Evolutionary conservation across 2,797 vertebrate genomes (phyloP).

Genomic region (Etheostoma perlongum): DNA sequence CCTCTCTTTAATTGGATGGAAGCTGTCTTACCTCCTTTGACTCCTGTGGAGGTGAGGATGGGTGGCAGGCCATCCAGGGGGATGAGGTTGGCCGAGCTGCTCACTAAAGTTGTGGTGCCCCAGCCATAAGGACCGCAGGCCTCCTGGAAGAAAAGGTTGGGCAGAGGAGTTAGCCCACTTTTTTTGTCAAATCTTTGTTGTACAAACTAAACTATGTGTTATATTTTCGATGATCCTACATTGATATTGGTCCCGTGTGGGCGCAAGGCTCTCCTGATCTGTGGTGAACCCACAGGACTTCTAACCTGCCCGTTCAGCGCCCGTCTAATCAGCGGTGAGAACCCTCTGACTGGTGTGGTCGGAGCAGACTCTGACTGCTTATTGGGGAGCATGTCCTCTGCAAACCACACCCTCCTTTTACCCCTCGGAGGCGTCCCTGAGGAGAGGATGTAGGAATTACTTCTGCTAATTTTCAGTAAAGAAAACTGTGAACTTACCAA

Average conservation of each 20-base stretch:
- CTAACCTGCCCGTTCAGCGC: conserved; percentile 46
- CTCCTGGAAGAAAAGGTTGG: conserved; percentile 76
- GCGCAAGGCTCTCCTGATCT: conserved; percentile 79
- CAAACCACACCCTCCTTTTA: conserved; percentile 98
- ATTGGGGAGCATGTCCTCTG: conserved; percentile 92
- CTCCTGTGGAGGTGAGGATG: conserved; percentile 98
- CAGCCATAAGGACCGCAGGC: conserved; percentile 80
- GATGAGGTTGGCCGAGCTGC: conserved; percentile 94
- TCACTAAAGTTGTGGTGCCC: conserved; percentile 88
- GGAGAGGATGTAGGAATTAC: background rate
- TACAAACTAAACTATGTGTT: background rate
- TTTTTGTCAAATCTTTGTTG: background rate
- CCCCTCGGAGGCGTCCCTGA: conserved; percentile 90
- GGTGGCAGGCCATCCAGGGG: conserved; percentile 96
- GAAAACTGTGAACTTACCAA: background rate
- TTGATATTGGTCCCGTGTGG: conserved; percentile 58
- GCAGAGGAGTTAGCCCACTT: background rate
- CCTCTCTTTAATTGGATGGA: background rate
- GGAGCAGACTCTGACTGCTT: conserved; percentile 94
- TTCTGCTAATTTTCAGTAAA: background rate
- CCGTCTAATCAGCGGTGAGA: conserved; percentile 85
- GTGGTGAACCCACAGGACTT: conserved; percentile 84
- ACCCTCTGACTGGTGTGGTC: conserved; percentile 89
- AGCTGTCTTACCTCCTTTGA: conserved; percentile 93
- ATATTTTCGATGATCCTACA: conserved; percentile 50